Base-by-base conservation (phyloP, 1,140 invertebrate species). In the Orchesella cincta region DNA sequence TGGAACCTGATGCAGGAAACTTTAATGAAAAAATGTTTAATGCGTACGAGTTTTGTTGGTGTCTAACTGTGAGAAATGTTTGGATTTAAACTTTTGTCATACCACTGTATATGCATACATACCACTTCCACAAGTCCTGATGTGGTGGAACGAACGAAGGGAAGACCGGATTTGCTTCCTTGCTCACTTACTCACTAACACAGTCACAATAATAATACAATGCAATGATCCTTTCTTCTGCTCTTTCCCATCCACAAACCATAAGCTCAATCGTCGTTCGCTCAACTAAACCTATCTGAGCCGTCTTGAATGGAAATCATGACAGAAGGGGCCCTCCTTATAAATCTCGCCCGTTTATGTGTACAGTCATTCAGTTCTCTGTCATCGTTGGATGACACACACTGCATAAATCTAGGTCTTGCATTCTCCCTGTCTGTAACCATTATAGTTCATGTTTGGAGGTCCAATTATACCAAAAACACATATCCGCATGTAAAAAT, bases 321-420 rank as follows among this genome's bases (percentile, higher is more conserved):
- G 52, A 57, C 52, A 57, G 52, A 57, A 57, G 52, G 52, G 52
- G 52, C 52, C 52, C 52, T 57, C 52, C 52, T n/a, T 57, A 57
- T 57, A 57, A 57, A 57, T 57, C 52, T 57, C 52, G 23, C 23
- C 52, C 3, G 14, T 14, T 57, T 14, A n/a, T 57, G 52, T 26
- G 23, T 26, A 14, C 14, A 57, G 52, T 57, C 52, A 18, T 57
- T 57, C 14, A 57, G 52, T 57, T 57, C 52, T 14, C 23, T 3
- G 12, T 23, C 52, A 57, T 3, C 52, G 52, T 57, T 57, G 23
- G 52, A 57, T 57, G 52, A 57, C 52, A n/a, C n/a, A 57, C 52
- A 57, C 39, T 14, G 52, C 14, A 57, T 57, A 57, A 57, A 57
- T 57, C 52, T 23, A 57, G 52, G 52, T 57, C 52, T 57, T 46